Conservation (phyloP, 2,113 vertebrate species). For the Etheostoma spectabile region DNA sequence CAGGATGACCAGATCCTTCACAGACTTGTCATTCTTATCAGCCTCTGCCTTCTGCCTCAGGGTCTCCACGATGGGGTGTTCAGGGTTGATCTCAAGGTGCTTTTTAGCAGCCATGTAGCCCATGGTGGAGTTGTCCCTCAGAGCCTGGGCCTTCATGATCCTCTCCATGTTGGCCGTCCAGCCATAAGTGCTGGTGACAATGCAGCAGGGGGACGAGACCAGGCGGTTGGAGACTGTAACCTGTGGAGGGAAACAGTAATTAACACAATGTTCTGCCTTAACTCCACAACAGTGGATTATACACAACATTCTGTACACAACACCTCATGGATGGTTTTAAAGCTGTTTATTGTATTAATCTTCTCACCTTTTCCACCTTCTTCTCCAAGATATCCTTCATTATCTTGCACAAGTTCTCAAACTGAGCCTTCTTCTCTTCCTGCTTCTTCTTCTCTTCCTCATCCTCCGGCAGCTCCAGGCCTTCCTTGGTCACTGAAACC, state of each 20-base stretch:
- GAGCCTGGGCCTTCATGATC: slow-evolving; percentile 89
- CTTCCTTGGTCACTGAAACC: slow-evolving; percentile 88
- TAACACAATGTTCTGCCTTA: not conserved
- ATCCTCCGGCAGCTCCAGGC: slow-evolving; percentile 87
- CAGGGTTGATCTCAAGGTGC: slow-evolving; percentile 87
- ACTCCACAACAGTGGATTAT: not conserved
- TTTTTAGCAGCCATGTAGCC: slow-evolving; percentile 90
- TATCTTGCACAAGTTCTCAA: slow-evolving; percentile 87
- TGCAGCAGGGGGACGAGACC: slow-evolving; percentile 87
- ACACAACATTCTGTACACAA: not conserved
- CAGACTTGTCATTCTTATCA: slow-evolving; percentile 88
- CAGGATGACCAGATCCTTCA: slow-evolving; percentile 87
- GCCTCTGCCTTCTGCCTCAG: slow-evolving; percentile 85
- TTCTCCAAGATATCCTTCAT: slow-evolving; percentile 89
- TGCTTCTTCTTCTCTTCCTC: slow-evolving; percentile 87
- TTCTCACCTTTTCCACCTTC: slow-evolving; percentile 86
- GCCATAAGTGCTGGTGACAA: slow-evolving; percentile 88
- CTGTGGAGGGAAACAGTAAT: slow-evolving; percentile 50
- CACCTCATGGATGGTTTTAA: not conserved
- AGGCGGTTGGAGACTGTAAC: slow-evolving; percentile 87
- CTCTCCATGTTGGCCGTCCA: slow-evolving; percentile 90
- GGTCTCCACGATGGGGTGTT: slow-evolving; percentile 85
- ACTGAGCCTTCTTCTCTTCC: slow-evolving; percentile 83
- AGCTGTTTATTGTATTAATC: not conserved
- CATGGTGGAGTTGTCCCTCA: slow-evolving; percentile 88